Evolutionary conservation across 1,140 invertebrate genomes (phyloP).

Genomic region (Aricia agestis): DNA sequence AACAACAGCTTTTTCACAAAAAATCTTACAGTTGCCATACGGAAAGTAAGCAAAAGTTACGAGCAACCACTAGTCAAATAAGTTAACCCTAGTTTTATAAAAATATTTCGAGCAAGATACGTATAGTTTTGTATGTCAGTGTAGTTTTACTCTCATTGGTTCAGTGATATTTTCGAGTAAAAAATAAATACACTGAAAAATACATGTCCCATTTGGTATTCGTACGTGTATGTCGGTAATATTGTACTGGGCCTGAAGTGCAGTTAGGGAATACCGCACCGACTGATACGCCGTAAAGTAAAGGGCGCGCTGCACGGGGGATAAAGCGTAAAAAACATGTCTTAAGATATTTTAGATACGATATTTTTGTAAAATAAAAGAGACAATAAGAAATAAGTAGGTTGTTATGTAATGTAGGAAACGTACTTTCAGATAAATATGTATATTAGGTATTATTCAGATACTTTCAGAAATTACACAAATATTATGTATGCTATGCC

Average conservation of each 20-base stretch:
- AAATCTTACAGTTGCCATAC: too few relatives aligned
- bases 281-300: constrained; percentile 70
- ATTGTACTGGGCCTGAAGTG: constrained; percentile 60
- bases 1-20: too few relatives aligned
- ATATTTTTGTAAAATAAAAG: not conserved
- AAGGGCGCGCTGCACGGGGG: constrained; percentile 27
- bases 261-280: constrained; percentile 74
- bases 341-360: constrained; percentile 28
- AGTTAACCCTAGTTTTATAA: too few relatives aligned
- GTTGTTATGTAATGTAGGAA: too few relatives aligned
- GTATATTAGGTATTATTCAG: too few relatives aligned
- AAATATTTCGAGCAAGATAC: too few relatives aligned
- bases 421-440: too few relatives aligned
- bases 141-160: not conserved
- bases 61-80: too few relatives aligned
- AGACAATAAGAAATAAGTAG: too few relatives aligned
- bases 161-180: constrained; percentile 7
- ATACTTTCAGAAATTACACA: too few relatives aligned
- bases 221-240: constrained; percentile 36
- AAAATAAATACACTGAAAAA: constrained; percentile 20
- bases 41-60: too few relatives aligned
- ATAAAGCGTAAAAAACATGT: constrained; percentile 26
- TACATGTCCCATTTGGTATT: constrained; percentile 21
- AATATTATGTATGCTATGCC: too few relatives aligned
- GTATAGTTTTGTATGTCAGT: not conserved